Base-by-base conservation (phyloP, 2,113 vertebrate species). In the Melierax canorus region DNA sequence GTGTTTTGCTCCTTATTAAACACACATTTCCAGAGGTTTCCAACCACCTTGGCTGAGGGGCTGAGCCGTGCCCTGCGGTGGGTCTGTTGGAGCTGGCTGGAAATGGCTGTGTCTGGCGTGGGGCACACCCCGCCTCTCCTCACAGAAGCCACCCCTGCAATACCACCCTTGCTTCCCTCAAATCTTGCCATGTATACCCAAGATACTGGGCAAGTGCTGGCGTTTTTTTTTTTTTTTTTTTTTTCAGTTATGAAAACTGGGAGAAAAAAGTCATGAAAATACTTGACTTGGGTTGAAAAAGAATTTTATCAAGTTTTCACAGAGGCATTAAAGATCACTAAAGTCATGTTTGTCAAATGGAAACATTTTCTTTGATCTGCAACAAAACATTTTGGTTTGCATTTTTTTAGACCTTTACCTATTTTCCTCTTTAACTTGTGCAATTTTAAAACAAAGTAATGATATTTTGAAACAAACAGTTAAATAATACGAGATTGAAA, bases 61-160 rank as follows among this genome's bases (percentile, higher is more conserved):
- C 34, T 39, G 23, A 76, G 58, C 26, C 3, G 1, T 80, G 32
- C 17, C 16, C 36, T 62, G 46, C 0, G 1, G 11, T 58, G 34
- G 8, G 12, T 48, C 24, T 1, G 2, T 20, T 38, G 18, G 38
- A 34, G 22, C 3, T 2, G 2, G 11, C 11, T 90, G 50, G 43
- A 69, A 73, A 16, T 0, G 7, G 0, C 15, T 56, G 12, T 63
- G 29, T 23, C 30, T 36, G 58, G 7, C 12, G 16, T 3, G 10
- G 11, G 3, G 2, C 11, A 88, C 17, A 10, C 34, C 15, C 0
- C 0, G 4, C 2, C 5, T 56, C 36, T 46, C n/a, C 27, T 58
- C 34, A 45, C 15, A 50, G 41, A 78, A 17, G 13, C 5, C 6
- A 10, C 5, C 17, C 11, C 20, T 45, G 4, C 12, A 81, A 15